Evolutionary conservation across 2,113 vertebrate species (phyloP).

Genomic region (Nicator chloris): DNA sequence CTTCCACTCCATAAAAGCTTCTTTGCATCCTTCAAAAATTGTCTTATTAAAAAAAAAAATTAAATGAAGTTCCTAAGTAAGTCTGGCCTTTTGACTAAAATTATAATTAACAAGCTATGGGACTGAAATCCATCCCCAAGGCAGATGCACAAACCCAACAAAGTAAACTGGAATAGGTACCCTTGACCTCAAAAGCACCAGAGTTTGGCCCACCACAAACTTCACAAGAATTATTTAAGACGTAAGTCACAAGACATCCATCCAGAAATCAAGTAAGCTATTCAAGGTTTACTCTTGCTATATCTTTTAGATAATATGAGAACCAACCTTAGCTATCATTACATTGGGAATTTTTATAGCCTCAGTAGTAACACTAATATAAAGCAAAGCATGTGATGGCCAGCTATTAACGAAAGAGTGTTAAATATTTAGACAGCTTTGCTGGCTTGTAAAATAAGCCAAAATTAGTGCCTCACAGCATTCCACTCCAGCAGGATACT

Average conservation of each 20-base stretch:
- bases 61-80: not conserved
- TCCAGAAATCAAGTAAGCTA: not conserved
- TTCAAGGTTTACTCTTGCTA: not conserved
- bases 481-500: not conserved
- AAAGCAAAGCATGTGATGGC: conserved; percentile 21
- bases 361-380: not conserved
- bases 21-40: not conserved
- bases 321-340: not conserved
- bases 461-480: not conserved
- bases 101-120: not conserved
- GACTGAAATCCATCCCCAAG: not conserved
- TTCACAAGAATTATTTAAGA: not conserved
- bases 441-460: conserved; percentile 33
- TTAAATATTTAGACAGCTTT: conserved; percentile 35
- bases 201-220: not conserved
- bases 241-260: not conserved
- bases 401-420: not conserved
- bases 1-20: not conserved
- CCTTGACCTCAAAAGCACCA: not conserved
- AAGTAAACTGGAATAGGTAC: not conserved
- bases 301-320: not conserved
- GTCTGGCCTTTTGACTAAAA: not conserved
- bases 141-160: not conserved
- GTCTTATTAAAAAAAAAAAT: not conserved
- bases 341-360: not conserved